phyloP scores from a whole-genome alignment of 1,140 invertebrate species.

The Lethrus apterus region DNA sequence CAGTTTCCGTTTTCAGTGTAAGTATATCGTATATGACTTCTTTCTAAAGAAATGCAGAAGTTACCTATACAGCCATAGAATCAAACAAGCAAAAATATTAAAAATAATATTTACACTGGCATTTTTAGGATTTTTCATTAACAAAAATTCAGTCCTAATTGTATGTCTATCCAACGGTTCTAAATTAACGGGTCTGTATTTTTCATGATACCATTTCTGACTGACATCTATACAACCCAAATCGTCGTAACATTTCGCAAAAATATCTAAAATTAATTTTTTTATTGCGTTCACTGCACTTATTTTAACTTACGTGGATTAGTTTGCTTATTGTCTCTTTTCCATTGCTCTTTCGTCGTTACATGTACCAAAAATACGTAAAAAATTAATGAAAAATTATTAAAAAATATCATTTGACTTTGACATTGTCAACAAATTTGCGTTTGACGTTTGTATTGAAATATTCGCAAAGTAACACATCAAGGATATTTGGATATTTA shows the following conservation, averaged over 20 bases:
- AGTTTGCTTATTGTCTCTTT: too few relatives aligned
- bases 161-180: slow-evolving; percentile 33
- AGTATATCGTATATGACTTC: slow-evolving; percentile 20
- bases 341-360: background rate
- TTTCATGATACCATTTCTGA: slow-evolving; percentile 32
- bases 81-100: background rate
- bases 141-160: slow-evolving; percentile 35
- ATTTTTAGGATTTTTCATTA: slow-evolving; percentile 20
- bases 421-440: slow-evolving; percentile 10
- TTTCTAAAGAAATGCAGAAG: slow-evolving; percentile 13
- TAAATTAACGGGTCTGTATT: slow-evolving; percentile 33
- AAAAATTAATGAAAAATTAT: slow-evolving; percentile 7
- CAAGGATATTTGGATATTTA: too few relatives aligned
- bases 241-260: slow-evolving; percentile 32
- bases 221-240: slow-evolving; percentile 33
- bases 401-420: slow-evolving; percentile 7
- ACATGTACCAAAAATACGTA: slow-evolving; percentile 1
- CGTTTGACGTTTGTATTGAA: too few relatives aligned
- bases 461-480: too few relatives aligned
- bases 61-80: background rate
- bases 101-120: slow-evolving; percentile 13
- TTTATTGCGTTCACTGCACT: background rate
- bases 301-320: slow-evolving; percentile 1
- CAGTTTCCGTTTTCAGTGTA: slow-evolving; percentile 19
- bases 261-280: slow-evolving; percentile 23